Evolutionary conservation across 2,113 vertebrate genomes (phyloP), one percentile per base, ranked within the genome.

Genomic region (Thalassarche chlororhynchos): DNA sequence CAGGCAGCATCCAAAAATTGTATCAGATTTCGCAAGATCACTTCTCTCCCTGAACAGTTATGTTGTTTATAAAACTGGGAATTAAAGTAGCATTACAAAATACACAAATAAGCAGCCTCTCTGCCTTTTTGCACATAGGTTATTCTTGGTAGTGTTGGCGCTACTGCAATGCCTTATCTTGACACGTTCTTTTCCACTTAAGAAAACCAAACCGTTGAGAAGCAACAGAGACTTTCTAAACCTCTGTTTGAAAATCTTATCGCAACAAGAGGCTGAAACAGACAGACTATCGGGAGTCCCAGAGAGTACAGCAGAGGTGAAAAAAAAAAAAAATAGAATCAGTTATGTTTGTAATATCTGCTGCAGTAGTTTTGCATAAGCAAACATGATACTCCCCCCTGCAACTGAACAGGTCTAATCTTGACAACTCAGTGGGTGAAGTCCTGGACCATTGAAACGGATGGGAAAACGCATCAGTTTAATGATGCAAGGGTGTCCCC

Each of bases 211-310:
- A 75, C 42, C 46, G n/a, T 3, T n/a, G 68, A 87, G 69, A 89
- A 94, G 70, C n/a, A 93, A 34, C 55, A 78, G 40, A 87, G 46
- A n/a, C 69, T 84, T 93, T 77, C 77, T 75, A 78, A 94, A 78
- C 34, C 21, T 75, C 64, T 51, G 55, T 58, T 75, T 55, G 32
- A 75, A 82, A 91, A 90, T 51, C 61, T 64, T 91, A 87, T 85
- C 87, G 9, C 74, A 74, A 26, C 25, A 64, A 78, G 31, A 54
- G 77, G 49, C 42, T 89, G 38, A 36, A 93, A 60, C 38, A 54
- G n/a, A 52, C 34, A 62, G 20, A 34, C 36, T 83, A n/a, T 23
- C 38, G 62, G 42, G 18, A 93, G 55, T 36, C 70, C 34, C 2
- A 28, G 4, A 40, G 46, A 76, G 6, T 42, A 75, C 28, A 87